A percentile compares a stretch with the other conserved stretches of the same genome.
Evolutionary conservation across 2,888 invertebrate genomes (phyloP).

Genomic region (Noctua janthina): DNA sequence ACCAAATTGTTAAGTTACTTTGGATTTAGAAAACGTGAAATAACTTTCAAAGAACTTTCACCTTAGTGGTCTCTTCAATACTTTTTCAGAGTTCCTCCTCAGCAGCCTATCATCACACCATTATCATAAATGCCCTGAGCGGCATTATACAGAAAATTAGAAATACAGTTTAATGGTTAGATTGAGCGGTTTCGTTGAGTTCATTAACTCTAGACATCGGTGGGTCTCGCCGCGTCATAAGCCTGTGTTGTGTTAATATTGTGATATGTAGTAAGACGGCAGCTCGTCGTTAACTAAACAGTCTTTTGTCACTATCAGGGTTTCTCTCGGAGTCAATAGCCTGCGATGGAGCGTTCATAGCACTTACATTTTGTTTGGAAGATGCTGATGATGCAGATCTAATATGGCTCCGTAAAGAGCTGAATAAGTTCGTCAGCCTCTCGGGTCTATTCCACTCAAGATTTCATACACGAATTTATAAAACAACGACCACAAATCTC

Average conservation of each 20-base stretch:
- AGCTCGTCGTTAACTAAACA: conserved; percentile 9
- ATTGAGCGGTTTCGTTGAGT: conserved; percentile 10
- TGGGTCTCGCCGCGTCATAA: neutral
- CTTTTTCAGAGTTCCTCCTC: neutral
- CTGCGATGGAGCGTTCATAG: neutral
- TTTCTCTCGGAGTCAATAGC: conserved; percentile 18
- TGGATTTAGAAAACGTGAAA: neutral
- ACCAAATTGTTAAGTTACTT: neutral
- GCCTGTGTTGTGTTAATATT: conserved; percentile 10
- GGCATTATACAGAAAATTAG: neutral
- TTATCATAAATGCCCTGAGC: neutral
- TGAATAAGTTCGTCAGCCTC: neutral
- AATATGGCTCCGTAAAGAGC: neutral
- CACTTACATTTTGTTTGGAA: neutral
- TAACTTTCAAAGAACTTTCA: conserved; percentile 15
- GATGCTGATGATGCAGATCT: neutral
- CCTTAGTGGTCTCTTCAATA: neutral
- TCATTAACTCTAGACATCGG: neutral
- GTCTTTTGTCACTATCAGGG: conserved; percentile 11
- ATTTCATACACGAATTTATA: neutral
- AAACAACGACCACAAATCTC: neutral
- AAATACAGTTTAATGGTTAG: conserved; percentile 8
- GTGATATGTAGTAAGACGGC: neutral
- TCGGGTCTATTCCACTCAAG: neutral
- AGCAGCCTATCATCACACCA: neutral